phyloP scores from a whole-genome alignment of 2,113 vertebrate species.

The Lepidothrix coronata region DNA sequence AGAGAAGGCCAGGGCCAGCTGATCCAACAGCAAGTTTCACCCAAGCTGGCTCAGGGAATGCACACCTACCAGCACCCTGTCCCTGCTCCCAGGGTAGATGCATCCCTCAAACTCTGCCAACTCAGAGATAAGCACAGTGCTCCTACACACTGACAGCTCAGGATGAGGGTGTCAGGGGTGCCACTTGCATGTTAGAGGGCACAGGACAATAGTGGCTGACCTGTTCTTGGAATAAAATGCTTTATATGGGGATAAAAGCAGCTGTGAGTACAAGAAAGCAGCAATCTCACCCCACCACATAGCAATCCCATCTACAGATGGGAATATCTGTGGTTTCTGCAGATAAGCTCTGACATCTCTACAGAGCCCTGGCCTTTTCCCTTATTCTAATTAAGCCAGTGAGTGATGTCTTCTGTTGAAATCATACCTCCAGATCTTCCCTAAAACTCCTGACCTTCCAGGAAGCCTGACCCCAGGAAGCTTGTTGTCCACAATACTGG shows the following conservation, averaged over 20 bases:
- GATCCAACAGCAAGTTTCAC: not conserved
- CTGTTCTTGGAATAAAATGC: not conserved
- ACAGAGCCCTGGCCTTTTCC: not conserved
- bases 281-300: not conserved
- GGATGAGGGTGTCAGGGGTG: not conserved
- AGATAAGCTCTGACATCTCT: not conserved
- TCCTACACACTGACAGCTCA: fast-evolving
- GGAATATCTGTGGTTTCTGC: not conserved
- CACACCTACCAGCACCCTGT: not conserved
- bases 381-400: not conserved
- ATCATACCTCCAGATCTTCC: not conserved
- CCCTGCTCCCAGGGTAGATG: not conserved
- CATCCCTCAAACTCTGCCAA: too few species aligned
- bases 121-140: not conserved
- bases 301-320: not conserved
- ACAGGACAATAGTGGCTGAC: not conserved
- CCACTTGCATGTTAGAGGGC: not conserved
- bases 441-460: not conserved
- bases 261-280: not conserved
- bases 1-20: not conserved
- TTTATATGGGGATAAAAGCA: not conserved
- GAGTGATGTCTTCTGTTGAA: not conserved
- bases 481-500: not conserved
- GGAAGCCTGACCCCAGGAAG: not conserved
- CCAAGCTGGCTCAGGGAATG: not conserved